phyloP scores from a whole-genome alignment of 2,888 invertebrate species.

The Trachelus stipa region DNA sequence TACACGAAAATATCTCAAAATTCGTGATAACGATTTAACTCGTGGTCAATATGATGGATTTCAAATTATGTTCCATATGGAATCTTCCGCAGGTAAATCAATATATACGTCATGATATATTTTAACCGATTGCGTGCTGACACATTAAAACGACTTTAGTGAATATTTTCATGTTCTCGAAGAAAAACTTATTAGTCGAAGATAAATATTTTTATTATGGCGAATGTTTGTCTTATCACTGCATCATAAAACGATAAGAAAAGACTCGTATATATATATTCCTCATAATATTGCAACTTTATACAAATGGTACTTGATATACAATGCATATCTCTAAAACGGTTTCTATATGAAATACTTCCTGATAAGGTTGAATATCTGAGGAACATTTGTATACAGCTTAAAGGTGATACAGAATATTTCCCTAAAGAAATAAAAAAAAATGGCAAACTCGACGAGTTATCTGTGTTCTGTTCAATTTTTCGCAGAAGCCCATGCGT shows the following conservation, averaged over 20 bases:
- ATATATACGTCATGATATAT: background rate
- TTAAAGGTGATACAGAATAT: background rate
- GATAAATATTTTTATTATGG: background rate
- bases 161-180: too few relatives aligned
- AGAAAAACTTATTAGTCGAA: too few relatives aligned
- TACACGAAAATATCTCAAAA: background rate
- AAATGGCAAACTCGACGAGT: background rate
- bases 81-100: background rate
- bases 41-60: background rate
- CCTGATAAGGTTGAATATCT: background rate
- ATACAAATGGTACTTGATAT: background rate
- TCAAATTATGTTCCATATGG: background rate
- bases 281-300: background rate
- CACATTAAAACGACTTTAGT: background rate
- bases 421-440: background rate
- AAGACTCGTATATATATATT: background rate
- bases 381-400: background rate
- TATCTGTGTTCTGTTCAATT: slow-evolving; percentile 1
- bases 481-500: background rate
- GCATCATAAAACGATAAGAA: background rate
- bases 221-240: background rate
- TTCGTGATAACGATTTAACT: background rate
- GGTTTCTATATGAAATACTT: background rate
- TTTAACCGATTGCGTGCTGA: background rate
- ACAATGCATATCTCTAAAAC: background rate